Base-by-base conservation (phyloP, 92 coral and sea anemone genomes). In the Siderastrea radians region DNA sequence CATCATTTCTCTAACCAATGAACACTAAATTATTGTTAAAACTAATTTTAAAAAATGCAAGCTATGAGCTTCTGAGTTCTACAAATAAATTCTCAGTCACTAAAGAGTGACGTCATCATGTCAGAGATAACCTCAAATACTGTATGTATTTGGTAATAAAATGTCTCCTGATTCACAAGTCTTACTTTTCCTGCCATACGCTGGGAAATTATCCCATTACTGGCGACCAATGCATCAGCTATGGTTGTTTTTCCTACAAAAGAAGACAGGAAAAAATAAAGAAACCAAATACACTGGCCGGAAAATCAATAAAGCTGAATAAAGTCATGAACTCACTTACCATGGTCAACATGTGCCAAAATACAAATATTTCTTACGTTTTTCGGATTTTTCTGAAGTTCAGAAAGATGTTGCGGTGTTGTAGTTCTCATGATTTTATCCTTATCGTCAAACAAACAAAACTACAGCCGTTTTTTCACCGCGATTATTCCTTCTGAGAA, bases 261-360 rank as follows among this genome's bases (percentile, higher is more conserved):
- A 68, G 16, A 16, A 14, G 38, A 52, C 6, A 61, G 46, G 44
- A 52, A 66, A 55, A 13, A 75, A 16, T 49, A 62, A 10, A 38
- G 7, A 75, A 43, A 12, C 45, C 45, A 74, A 72, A 49, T 26
- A 26, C 38, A 26, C 38, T 26, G 0, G 38, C 38, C 38, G 38
- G 38, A 26, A 26, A 26, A 26, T 26, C 12, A 4, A 11, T 4
- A 7, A 19, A 52, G 48, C 5, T 68, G 46, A 9, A 49, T 8
- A 48, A 51, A 74, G 12, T 50, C 6, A 38, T 7, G 64, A 51
- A 44, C 9, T 71, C 43, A 54, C 96, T 89, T 85, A 97, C 99
- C 99, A 55, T 97, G 99, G 62, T 97, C 99, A 17, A 97, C 99
- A 72, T 97, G 99, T 13, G 99, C 99, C 83, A 97, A 86, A 81